Conservation (phyloP, 2,797 vertebrate genomes). For the Balearica regulorum region DNA sequence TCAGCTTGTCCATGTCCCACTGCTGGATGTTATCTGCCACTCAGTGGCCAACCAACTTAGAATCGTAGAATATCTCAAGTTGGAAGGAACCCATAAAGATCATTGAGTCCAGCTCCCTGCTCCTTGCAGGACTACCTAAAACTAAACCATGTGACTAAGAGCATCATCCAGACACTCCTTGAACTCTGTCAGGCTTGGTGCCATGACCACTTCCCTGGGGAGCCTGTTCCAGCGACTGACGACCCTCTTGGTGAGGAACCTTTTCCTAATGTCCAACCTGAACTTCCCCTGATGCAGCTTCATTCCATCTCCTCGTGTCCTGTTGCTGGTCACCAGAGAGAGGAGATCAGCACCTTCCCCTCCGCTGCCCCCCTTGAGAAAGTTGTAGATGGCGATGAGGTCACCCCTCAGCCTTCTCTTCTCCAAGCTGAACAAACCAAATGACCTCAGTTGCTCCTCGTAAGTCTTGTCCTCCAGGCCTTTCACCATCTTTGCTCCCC, state of each 20-base stretch:
- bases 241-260: not conserved
- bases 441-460: not conserved
- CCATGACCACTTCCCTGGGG: not conserved
- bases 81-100: not conserved
- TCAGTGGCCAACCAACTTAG: not conserved
- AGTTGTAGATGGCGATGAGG: not conserved
- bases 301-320: not conserved
- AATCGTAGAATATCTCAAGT: not conserved
- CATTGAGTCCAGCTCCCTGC: not conserved
- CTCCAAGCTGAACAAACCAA: not conserved
- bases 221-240: not conserved
- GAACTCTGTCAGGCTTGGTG: not conserved
- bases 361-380: fast-evolving
- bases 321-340: not conserved
- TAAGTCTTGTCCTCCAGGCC: not conserved
- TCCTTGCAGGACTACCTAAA: not conserved
- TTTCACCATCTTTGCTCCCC: not conserved
- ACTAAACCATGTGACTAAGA: not conserved
- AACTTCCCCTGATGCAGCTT: not conserved
- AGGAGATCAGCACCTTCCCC: not conserved
- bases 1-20: not conserved
- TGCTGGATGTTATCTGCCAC: not conserved
- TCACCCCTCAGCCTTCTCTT: not conserved
- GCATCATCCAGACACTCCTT: not conserved
- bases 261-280: not conserved